phyloP scores from a whole-genome alignment of 2,888 invertebrate genomes.

The Disparrhopalites patrizii region DNA sequence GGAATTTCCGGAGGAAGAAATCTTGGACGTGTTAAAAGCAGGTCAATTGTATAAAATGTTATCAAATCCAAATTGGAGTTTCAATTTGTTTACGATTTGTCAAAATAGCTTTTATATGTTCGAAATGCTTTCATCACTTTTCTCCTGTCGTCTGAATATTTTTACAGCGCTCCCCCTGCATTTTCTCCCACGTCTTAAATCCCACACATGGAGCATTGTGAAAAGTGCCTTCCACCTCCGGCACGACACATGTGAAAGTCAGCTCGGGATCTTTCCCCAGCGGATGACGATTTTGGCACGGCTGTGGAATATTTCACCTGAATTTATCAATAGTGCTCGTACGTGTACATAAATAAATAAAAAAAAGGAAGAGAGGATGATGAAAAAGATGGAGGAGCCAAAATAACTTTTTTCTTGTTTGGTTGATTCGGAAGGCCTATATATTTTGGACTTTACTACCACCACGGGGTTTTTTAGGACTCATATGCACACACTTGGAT shows the following conservation, averaged over 20 bases:
- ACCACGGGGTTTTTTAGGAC: not conserved
- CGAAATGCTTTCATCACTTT: too few relatives aligned
- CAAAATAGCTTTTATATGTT: too few relatives aligned
- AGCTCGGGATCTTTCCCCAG: constrained; percentile 14
- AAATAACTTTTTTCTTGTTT: not conserved
- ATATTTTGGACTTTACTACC: not conserved
- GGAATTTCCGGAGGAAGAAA: too few relatives aligned
- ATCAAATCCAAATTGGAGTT: too few relatives aligned
- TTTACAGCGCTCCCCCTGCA: too few relatives aligned
- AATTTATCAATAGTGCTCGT: constrained; percentile 20
- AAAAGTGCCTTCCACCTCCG: constrained; percentile 21
- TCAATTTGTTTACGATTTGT: too few relatives aligned
- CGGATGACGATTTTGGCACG: too few relatives aligned
- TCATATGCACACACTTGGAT: too few relatives aligned
- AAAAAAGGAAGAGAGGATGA: not conserved
- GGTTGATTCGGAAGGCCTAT: not conserved
- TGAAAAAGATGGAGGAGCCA: constrained; percentile 6
- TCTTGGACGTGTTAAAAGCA: too few relatives aligned
- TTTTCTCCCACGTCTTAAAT: too few relatives aligned
- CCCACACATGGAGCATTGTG: constrained; percentile 1
- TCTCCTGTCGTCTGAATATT: too few relatives aligned
- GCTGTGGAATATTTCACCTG: constrained; percentile 31
- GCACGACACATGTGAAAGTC: constrained; percentile 25
- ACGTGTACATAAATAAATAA: not conserved
- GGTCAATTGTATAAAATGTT: too few relatives aligned